Evolutionary conservation across 2,888 invertebrate genomes (phyloP).

Genomic region (Encarsia formosa): DNA sequence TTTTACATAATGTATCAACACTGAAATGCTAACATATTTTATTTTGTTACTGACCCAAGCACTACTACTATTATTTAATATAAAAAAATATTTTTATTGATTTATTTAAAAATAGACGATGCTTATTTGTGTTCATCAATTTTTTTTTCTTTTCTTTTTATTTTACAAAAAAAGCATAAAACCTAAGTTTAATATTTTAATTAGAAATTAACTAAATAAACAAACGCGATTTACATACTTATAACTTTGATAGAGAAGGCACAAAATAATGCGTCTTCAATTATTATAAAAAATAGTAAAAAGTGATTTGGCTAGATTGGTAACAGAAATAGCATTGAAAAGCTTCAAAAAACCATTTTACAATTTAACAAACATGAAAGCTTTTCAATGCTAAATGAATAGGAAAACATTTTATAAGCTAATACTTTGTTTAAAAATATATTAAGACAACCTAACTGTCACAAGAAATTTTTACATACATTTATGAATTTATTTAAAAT

Average conservation of each 20-base stretch:
- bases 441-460: conserved; percentile 6
- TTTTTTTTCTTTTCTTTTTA: conserved; percentile 12
- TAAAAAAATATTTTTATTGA: conserved; percentile 26
- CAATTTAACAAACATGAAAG: conserved; percentile 8
- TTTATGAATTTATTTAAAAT: conserved; percentile 2
- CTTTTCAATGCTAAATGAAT: conserved; percentile 16
- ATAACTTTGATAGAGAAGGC: conserved; percentile 6
- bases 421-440: conserved; percentile 18
- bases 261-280: no score
- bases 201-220: conserved; percentile 17
- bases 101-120: conserved; percentile 17
- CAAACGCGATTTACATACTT: conserved; percentile 7
- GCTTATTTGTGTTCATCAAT: conserved; percentile 7
- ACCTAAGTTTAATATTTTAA: conserved; percentile 11
- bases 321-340: conserved; percentile 22
- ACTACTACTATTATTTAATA: conserved; percentile 20
- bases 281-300: conserved; percentile 24
- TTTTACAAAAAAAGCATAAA: conserved; percentile 18
- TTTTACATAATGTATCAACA: conserved; percentile 16
- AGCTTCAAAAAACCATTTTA: conserved; percentile 10
- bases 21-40: conserved; percentile 20
- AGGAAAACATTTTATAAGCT: conserved; percentile 17
- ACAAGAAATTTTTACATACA: conserved; percentile 15
- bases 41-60: conserved; percentile 11
- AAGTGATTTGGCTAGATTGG: conserved; percentile 24